phyloP scores from a whole-genome alignment of 2,888 invertebrate genomes.

The Melieria crassipennis region DNA sequence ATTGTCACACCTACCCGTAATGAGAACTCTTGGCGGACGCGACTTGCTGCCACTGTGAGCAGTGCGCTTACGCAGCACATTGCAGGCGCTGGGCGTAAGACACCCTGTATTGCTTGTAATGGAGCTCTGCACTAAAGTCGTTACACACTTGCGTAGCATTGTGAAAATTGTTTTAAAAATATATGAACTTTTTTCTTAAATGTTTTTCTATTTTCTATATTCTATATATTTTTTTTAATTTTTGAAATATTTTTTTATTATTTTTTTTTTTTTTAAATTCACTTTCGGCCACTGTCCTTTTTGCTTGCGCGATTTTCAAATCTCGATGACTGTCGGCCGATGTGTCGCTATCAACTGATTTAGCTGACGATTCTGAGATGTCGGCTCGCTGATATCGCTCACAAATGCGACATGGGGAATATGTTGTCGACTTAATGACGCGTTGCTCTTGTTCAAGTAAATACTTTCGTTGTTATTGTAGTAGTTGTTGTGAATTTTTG shows the following conservation, averaged over 20 bases:
- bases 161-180: slow-evolving; percentile 6
- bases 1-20: slow-evolving; percentile 56
- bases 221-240: neutral
- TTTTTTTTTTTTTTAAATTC: neutral
- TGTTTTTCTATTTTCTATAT: neutral
- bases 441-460: too few species aligned
- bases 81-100: slow-evolving; percentile 26
- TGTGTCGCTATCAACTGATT: slow-evolving; percentile 42
- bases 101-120: slow-evolving; percentile 15
- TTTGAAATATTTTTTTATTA: neutral
- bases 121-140: slow-evolving; percentile 45
- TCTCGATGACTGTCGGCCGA: slow-evolving; percentile 33
- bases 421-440: too few species aligned
- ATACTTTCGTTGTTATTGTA: too few species aligned
- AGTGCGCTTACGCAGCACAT: slow-evolving; percentile 36
- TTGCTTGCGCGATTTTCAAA: slow-evolving; percentile 11
- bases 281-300: too few species aligned
- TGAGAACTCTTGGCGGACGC: slow-evolving; percentile 62
- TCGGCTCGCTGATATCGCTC: neutral
- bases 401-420: too few species aligned
- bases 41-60: slow-evolving; percentile 43
- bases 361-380: slow-evolving; percentile 28
- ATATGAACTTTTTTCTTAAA: neutral
- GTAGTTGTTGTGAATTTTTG: too few species aligned
- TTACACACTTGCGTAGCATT: slow-evolving; percentile 58